Evolutionary conservation across 2,888 invertebrate genomes (phyloP).

Genomic region (Archaeoteleia sp.): DNA sequence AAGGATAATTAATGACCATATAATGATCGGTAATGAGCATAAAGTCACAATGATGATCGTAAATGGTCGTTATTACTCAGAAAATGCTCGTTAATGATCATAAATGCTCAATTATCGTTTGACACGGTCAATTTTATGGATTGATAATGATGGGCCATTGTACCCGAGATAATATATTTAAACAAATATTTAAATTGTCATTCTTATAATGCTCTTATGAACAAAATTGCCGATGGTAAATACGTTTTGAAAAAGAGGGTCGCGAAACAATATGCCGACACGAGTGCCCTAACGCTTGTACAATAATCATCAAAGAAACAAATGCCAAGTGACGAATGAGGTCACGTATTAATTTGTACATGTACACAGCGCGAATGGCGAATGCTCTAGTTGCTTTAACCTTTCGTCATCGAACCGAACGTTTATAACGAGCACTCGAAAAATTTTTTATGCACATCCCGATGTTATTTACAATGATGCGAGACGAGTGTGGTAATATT

Average conservation of each 20-base stretch:
- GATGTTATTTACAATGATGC: slow-evolving; percentile 45
- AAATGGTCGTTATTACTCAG: no score
- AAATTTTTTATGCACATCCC: slow-evolving; percentile 41
- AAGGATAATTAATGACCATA: no score
- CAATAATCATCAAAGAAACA: slow-evolving; percentile 43
- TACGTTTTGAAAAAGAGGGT: slow-evolving; percentile 12
- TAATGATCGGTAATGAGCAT: no score
- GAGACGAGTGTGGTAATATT: slow-evolving; percentile 46
- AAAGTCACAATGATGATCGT: no score
- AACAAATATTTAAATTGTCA: no score
- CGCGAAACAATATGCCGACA: slow-evolving; percentile 17
- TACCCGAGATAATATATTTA: no score
- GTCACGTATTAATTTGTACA: slow-evolving; percentile 39
- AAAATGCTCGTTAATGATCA: no score
- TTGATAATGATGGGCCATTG: no score
- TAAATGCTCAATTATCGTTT: no score
- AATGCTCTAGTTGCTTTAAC: slow-evolving; percentile 32
- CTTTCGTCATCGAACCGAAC: slow-evolving; percentile 37
- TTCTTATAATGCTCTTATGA: no score
- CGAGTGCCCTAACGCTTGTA: slow-evolving; percentile 17
- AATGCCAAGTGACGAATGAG: slow-evolving; percentile 40
- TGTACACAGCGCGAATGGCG: slow-evolving; percentile 22
- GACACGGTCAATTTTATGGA: no score
- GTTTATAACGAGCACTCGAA: slow-evolving; percentile 46
- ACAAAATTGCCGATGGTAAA: no score